Conservation (phyloP, 2,888 invertebrate genomes). For the Sinotaia quadrata region DNA sequence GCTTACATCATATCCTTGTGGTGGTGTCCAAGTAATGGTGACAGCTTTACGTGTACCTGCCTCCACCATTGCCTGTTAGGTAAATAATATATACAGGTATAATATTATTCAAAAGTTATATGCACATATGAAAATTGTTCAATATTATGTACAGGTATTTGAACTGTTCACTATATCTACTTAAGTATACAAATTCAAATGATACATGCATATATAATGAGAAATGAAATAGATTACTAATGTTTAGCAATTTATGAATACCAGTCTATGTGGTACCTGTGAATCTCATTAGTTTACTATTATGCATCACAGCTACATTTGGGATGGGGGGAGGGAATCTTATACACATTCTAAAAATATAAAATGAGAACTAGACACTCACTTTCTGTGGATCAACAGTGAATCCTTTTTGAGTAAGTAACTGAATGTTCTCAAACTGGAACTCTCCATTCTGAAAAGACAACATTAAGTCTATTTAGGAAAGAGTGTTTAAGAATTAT, state of each 20-base stretch:
- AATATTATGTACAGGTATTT: too few relatives aligned
- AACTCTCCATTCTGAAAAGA: slow-evolving; percentile 71
- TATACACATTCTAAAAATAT: not conserved
- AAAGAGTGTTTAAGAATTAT: too few relatives aligned
- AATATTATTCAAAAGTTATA: too few relatives aligned
- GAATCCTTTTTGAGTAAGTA: slow-evolving; percentile 64
- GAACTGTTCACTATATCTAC: too few relatives aligned
- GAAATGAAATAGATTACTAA: not conserved
- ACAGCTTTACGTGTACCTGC: slow-evolving; percentile 67
- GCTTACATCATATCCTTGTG: slow-evolving; percentile 69
- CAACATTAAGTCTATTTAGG: too few relatives aligned
- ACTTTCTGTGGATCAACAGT: slow-evolving; percentile 70
- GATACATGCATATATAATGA: too few relatives aligned
- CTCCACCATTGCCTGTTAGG: slow-evolving; percentile 69
- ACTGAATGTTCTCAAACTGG: slow-evolving; percentile 66
- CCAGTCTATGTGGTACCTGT: not conserved
- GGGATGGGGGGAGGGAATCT: not conserved
- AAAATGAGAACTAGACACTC: slow-evolving; percentile 15
- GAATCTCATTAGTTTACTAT: not conserved
- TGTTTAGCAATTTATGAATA: not conserved
- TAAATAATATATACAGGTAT: not conserved
- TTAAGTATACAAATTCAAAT: too few relatives aligned
- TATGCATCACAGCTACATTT: not conserved
- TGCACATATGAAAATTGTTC: too few relatives aligned
- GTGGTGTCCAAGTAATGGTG: slow-evolving; percentile 71